Percentiles rank a stretch among this genome's conserved stretches.
phyloP scores from a whole-genome alignment of 2,888 invertebrate species.

The Cinara cedri region DNA sequence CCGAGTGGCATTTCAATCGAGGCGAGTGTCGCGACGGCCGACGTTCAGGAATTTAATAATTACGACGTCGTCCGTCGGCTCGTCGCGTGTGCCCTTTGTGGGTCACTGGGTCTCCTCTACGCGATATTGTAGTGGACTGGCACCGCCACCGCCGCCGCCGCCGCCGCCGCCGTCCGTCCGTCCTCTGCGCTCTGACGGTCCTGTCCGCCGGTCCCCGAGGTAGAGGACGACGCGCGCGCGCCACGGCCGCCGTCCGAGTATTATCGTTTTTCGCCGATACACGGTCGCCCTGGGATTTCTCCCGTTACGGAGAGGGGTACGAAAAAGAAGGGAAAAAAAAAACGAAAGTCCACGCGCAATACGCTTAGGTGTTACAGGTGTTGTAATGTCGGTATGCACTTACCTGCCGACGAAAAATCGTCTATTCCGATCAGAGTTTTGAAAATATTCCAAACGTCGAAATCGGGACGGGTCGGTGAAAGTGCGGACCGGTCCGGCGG shows the following conservation, averaged over 20 bases:
- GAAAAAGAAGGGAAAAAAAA: not conserved
- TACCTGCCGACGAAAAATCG: slow-evolving; percentile 2
- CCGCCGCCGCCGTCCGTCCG: not conserved
- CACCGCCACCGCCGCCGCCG: not conserved
- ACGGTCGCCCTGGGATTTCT: too few species aligned
- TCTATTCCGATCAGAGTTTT: slow-evolving; percentile 30
- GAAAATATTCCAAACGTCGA: slow-evolving; percentile 40
- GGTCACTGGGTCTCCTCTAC: slow-evolving; percentile 46
- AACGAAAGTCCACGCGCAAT: not conserved
- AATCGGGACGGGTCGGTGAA: slow-evolving; percentile 47
- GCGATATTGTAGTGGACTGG: too few species aligned
- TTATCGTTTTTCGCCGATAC: not conserved
- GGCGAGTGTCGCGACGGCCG: not conserved
- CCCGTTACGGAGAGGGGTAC: not conserved
- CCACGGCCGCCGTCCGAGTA: not conserved
- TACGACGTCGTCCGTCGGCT: slow-evolving; percentile 23
- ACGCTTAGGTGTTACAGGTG: too few species aligned
- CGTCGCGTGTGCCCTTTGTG: slow-evolving; percentile 33
- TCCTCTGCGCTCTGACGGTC: not conserved
- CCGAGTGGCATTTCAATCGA: slow-evolving; percentile 43
- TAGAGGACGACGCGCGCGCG: not conserved
- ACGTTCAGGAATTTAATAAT: slow-evolving; percentile 55
- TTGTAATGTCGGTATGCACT: not conserved
- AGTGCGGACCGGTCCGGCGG: slow-evolving; percentile 1
- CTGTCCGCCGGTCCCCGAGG: not conserved